A percentile compares a stretch with the other conserved stretches of the same genome.
Conservation (phyloP, 2,797 vertebrate species). For the Myioborus melanocephalus region DNA sequence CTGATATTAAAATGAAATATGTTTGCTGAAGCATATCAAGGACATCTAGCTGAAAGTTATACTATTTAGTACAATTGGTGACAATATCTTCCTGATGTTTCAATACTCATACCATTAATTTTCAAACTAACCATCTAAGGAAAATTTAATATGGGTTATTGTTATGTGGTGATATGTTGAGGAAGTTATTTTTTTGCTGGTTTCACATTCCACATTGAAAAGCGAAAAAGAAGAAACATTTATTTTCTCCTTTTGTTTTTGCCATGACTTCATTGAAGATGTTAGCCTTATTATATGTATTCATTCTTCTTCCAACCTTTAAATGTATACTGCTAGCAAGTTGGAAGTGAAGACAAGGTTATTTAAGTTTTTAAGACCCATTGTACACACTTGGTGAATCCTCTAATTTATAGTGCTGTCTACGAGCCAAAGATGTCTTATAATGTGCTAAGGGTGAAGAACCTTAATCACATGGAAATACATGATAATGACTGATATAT, state of each 20-base stretch:
- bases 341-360: not conserved
- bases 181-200: not conserved
- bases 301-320: not conserved
- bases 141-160: not conserved
- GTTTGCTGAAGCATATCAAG: slow-evolving; percentile 19
- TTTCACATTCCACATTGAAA: not conserved
- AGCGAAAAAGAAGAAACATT: not conserved
- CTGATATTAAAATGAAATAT: slow-evolving; percentile 55
- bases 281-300: not conserved
- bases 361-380: not conserved
- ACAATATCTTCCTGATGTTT: slow-evolving; percentile 1
- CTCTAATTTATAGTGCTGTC: not conserved
- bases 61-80: not conserved
- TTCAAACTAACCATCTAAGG: not conserved
- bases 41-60: slow-evolving; percentile 21
- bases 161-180: not conserved
- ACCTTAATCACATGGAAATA: not conserved
- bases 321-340: not conserved
- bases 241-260: not conserved
- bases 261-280: not conserved
- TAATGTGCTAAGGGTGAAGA: not conserved
- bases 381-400: not conserved
- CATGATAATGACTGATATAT: not conserved
- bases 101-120: slow-evolving; percentile 49
- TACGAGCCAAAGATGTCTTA: not conserved